Evolutionary conservation across 2,888 invertebrate genomes (phyloP).

Genomic region (Oxycera nigricornis): DNA sequence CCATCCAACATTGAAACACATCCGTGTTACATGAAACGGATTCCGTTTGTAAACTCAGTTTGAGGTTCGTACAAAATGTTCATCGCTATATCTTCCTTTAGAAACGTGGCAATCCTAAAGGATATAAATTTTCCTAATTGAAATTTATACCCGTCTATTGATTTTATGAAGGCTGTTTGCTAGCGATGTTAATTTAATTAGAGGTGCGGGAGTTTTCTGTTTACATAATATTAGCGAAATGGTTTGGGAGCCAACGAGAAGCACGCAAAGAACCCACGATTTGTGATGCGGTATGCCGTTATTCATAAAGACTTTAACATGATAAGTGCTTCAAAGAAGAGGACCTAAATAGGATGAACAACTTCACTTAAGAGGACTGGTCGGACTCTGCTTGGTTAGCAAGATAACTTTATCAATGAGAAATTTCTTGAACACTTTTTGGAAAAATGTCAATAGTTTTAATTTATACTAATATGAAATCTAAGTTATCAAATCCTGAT

Average conservation of each 20-base stretch:
- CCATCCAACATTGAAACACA: neutral
- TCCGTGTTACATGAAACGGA: neutral
- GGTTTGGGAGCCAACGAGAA: constrained; percentile 11
- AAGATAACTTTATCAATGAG: too few species aligned
- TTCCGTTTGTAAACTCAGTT: neutral
- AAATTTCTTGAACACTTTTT: too few species aligned
- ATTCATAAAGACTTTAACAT: neutral
- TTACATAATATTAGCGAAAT: constrained; percentile 46
- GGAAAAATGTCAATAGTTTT: too few species aligned
- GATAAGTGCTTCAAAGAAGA: neutral
- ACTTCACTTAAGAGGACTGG: neutral
- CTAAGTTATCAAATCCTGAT: too few species aligned
- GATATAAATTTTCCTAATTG: constrained; percentile 48
- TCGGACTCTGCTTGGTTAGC: too few species aligned
- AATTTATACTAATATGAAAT: too few species aligned
- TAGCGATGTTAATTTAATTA: constrained; percentile 48
- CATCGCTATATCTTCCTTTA: neutral
- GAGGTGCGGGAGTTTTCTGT: constrained; percentile 48
- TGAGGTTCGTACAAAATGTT: neutral
- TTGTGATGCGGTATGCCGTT: neutral
- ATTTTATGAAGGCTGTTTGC: constrained; percentile 46
- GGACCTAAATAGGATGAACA: constrained; percentile 20
- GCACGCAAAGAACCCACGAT: constrained; percentile 7
- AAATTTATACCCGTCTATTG: constrained; percentile 48
- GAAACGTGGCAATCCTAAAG: constrained; percentile 35